Base-by-base conservation (phyloP, 2,888 invertebrate species). In the Phasia obesa region DNA sequence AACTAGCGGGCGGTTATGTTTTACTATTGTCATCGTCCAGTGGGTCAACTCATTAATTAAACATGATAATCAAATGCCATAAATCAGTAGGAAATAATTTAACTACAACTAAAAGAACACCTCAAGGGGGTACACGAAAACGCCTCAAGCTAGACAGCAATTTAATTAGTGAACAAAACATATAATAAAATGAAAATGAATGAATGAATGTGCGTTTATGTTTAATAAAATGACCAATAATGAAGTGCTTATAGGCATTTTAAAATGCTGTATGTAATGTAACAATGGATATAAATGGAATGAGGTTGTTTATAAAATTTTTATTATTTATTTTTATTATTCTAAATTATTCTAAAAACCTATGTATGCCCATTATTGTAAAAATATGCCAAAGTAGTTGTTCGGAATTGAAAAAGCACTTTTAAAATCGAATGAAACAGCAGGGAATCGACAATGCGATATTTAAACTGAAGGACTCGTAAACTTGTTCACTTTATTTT, bases 61-160 rank as follows among this genome's bases (percentile, higher is more conserved):
- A 69, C 31, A 84, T 81, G 85, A 86, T 85, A 86, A 86, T 86
- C 85, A 85, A 85, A 83, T 73, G 84, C 78, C 84, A 84, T 86
- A 85, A 85, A 85, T 86, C 83, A 85, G 85, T 84, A 64, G 62
- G 60, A 59, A 53, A 83, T 79, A 75, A 75, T 83, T 78, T 75
- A 71, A 75, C 65, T 64, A 75, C 78, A 79, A 82, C 69, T 44
- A 70, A 73, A 53, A 73, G 42, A 75, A 65, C 64, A 60, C 65
- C 78, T 75, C 44, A 70, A 75, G 74, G 57, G 57, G 74, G 35
- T 49, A 64, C 57, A 65, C 23, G 35, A 55, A 67, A 73, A 59
- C 47, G 35, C 81, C 73, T 60, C 53, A 60, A 71, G 31, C 60
- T 49, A 47, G 25, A 53, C 74, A 74, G 60, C 57, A 75, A 65